Percentiles rank a stretch among this genome's conserved stretches.
phyloP scores from a whole-genome alignment of 1,140 invertebrate species.

The Procambarus clarkii region DNA sequence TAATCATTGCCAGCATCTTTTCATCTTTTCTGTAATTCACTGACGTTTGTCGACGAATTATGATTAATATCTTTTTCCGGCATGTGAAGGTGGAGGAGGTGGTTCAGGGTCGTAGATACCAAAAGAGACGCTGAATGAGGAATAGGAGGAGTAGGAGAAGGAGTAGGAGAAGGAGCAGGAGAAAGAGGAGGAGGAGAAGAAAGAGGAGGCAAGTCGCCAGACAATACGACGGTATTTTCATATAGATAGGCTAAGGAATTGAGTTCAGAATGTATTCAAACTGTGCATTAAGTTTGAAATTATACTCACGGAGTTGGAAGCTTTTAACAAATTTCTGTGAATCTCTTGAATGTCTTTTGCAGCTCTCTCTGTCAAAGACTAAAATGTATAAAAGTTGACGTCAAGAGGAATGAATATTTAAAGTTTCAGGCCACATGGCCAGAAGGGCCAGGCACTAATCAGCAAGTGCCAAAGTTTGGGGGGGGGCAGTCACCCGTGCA shows the following conservation, averaged over 20 bases:
- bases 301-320: slow-evolving; percentile 22
- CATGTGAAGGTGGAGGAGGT: neutral
- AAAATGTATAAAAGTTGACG: slow-evolving; percentile 38
- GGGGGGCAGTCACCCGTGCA: no score
- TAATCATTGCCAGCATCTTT: neutral
- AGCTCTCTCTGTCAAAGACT: neutral
- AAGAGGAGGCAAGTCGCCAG: slow-evolving; percentile 22
- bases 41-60: neutral
- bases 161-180: no score
- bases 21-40: slow-evolving; percentile 7
- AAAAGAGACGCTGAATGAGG: no score
- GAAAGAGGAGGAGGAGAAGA: neutral
- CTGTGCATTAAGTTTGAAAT: slow-evolving; percentile 53
- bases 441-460: no score
- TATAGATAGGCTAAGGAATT: slow-evolving; percentile 59
- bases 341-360: slow-evolving; percentile 16
- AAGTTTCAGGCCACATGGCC: neutral
- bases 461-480: no score
- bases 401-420: slow-evolving; percentile 51
- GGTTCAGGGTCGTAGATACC: no score
- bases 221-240: slow-evolving; percentile 55
- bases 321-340: slow-evolving; percentile 45
- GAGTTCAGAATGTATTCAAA: slow-evolving; percentile 60
- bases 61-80: slow-evolving; percentile 1
- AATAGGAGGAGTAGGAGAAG: no score